phyloP scores from a whole-genome alignment of 2,888 invertebrate genomes.

The Charanyca ferruginea region DNA sequence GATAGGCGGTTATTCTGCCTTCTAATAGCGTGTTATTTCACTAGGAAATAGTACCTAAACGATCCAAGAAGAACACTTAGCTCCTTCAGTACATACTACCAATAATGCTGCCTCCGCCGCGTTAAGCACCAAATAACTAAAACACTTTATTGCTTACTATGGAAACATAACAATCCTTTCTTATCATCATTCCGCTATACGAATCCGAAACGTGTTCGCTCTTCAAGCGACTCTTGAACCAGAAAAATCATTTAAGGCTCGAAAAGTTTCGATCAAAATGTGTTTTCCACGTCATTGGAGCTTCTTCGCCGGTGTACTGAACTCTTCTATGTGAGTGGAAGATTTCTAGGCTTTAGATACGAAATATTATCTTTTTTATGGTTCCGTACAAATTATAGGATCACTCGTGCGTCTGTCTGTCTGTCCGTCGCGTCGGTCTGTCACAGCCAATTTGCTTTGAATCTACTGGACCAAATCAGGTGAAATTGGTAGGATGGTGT shows the following conservation, averaged over 20 bases:
- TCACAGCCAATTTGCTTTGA: too few relatives aligned
- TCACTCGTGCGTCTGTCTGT: too few relatives aligned
- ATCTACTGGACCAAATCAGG: too few relatives aligned
- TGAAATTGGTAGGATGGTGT: too few relatives aligned
- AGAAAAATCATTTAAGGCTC: conserved; percentile 70
- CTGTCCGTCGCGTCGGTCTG: too few relatives aligned
- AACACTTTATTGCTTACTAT: conserved; percentile 28
- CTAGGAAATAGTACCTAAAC: too few relatives aligned
- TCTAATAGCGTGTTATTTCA: too few relatives aligned
- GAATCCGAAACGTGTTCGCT: conserved; percentile 56
- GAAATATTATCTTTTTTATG: not conserved
- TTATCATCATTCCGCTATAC: conserved; percentile 54
- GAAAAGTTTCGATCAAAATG: conserved; percentile 69
- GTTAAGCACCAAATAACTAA: conserved; percentile 8
- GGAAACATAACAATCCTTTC: conserved; percentile 33
- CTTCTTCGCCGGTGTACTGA: conserved; percentile 54
- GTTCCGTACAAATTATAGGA: too few relatives aligned
- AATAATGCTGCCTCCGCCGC: not conserved
- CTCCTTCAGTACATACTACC: too few relatives aligned
- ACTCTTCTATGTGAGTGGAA: conserved; percentile 21
- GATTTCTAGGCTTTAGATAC: conserved; percentile 7
- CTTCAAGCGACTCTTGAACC: conserved; percentile 62
- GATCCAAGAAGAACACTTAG: too few relatives aligned
- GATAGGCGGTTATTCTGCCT: too few relatives aligned
- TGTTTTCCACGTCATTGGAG: conserved; percentile 71